Base-by-base conservation (phyloP, 2,888 invertebrate genomes). In the Chloroclysta siterata region DNA sequence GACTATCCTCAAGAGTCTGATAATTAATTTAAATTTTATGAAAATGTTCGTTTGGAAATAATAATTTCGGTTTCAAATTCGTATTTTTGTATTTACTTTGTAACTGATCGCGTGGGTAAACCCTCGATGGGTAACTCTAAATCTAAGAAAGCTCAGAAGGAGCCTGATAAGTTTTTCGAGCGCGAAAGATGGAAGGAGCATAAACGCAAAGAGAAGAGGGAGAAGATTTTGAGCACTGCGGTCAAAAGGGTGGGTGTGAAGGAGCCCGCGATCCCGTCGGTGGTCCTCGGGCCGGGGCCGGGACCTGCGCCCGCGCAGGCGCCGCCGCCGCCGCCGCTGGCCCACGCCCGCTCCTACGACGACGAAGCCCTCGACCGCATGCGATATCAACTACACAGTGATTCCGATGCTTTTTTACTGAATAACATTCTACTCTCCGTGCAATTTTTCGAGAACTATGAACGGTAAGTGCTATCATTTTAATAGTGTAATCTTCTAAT, bases 391-490 rank as follows among this genome's bases (percentile, higher is more conserved):
- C 90, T 96, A 14, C 86, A 92, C 50, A 90, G 92, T 6, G 94
- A 95, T 72, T 93, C 95, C 6, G 94, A 96, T 75, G 92, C 94
- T 4, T 97, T 97, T 82, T 87, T 97, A 10, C 84, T 97, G 11
- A 97, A 97, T 80, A 96, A 97, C 81, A 94, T 97, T 61, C 90
- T 97, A 59, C 93, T 97, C 81, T 95, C 95, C 13, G 93, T 96
- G 22, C 96, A 97, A 85, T 97, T 97, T 87, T 97, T 96, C 76
- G 95, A 95, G 70, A 96, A 97, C 82, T 97, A 94, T 78, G 95
- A 97, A 81, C 94, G 94, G 97, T 97, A 63, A 62, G 62, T 42
- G 33, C 13, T 15, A 47, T 42, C 48, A 17, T 51, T 42, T 57
- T 0, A 53, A n/a, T 54, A 50, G 1, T 3, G 8, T 54, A 39